Conservation (phyloP, 2,113 vertebrate genomes). For the Halichoerus grypus region DNA sequence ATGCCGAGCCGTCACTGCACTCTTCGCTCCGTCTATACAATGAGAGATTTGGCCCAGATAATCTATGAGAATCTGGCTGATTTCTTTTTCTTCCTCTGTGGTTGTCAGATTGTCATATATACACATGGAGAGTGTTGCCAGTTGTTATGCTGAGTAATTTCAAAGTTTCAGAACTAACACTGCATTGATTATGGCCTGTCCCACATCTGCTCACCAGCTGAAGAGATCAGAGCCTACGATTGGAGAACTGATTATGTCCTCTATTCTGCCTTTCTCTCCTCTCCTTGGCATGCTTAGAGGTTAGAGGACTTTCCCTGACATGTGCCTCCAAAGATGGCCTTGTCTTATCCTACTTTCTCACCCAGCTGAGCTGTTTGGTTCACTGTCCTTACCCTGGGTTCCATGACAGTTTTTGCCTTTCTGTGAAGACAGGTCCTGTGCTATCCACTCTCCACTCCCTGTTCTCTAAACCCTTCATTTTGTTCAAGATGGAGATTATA, state of each 20-base stretch:
- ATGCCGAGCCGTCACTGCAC: neutral
- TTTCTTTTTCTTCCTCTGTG: neutral
- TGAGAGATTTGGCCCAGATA: neutral
- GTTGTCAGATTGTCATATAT: neutral
- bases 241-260: neutral
- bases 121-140: conserved; percentile 29
- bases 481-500: neutral
- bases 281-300: neutral
- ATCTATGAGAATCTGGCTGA: neutral
- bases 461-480: neutral
- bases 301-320: neutral
- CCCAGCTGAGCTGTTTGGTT: neutral
- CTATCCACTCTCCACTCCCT: neutral
- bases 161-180: conserved; percentile 48
- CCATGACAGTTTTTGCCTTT: neutral
- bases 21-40: neutral
- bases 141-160: conserved; percentile 41
- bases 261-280: neutral
- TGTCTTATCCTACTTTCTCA: neutral
- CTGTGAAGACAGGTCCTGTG: neutral
- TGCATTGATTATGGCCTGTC: conserved; percentile 26
- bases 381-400: neutral
- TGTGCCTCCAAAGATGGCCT: neutral
- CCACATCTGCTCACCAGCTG: conserved; percentile 28
- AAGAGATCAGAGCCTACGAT: neutral